Evolutionary conservation across 2,888 invertebrate species (phyloP), one percentile per base, ranked within the genome.

Genomic region (Harpagoxenus sublaevis): DNA sequence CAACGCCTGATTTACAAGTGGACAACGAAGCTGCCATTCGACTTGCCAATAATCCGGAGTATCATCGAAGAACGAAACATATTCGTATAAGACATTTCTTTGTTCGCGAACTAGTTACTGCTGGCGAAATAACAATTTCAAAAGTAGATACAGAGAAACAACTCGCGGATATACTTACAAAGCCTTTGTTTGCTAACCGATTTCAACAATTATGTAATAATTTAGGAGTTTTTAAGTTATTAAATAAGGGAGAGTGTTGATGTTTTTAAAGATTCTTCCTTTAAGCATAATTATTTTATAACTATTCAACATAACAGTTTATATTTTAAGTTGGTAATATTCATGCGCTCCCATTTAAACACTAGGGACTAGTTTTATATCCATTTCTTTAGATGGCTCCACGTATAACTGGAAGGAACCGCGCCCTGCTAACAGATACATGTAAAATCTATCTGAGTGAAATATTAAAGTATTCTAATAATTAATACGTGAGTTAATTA

Each of bases 181-280:
- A 55, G 23, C 55, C 55, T 9, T 55, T 55, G 23, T 55, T 23
- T 55, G 23, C 9, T 2, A 23, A 9, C n/a, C n/a, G 55, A 55
- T 55, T 55, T 23, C 55, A 23, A 23, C n/a, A 23, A 3, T 3
- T 55, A 23, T 55, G 53, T 55, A 55, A 55, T 55, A 23, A 48
- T 48, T 5, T 55, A 9, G 53, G 53, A 55, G 53, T 55, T 55
- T n/a, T 3, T 55, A 9, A 55, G 9, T 9, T 55, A 55, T 55
- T 55, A 55, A 55, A 55, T 55, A 55, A 55, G n/a, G 53, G 53
- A 55, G 23, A 45, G 45, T 55, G 55, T 55, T 55, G 55, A 55
- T n/a, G 23, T 55, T 55, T n/a, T 42, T 10, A 42, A 42, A 42
- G 3, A 42, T 42, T 42, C 10, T 4, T 42, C 9, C 10, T 10